These are phyloP conservation scores for Adelognathus sp. DNA, from an alignment of 2,888 invertebrate species.

Conservation along the genomic window DNA sequence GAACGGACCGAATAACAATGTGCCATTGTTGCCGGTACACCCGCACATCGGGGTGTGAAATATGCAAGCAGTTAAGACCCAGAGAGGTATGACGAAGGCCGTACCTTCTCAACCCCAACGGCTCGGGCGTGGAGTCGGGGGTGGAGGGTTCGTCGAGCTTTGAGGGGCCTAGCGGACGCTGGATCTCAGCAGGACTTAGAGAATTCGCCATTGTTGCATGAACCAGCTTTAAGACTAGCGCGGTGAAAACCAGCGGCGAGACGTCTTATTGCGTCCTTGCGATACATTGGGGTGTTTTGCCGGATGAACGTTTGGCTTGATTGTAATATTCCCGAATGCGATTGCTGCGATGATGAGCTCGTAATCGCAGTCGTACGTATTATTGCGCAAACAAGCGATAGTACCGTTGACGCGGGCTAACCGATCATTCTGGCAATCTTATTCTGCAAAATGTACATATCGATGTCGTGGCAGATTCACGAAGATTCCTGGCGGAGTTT, in stretches of 20 bases:
- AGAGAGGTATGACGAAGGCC: constrained; percentile 55
- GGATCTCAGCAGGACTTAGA: constrained; percentile 31
- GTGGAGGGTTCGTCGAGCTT: not conserved
- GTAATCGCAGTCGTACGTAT: not conserved
- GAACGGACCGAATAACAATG: constrained; percentile 78
- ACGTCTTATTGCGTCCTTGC: not conserved
- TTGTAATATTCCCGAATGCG: not conserved
- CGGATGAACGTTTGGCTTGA: not conserved
- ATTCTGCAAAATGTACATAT: no score
- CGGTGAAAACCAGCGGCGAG: not conserved
- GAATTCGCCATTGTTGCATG: constrained; percentile 37
- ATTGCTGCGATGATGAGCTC: not conserved
- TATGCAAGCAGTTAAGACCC: constrained; percentile 71
- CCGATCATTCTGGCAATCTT: no score
- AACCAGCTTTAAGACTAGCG: not conserved
- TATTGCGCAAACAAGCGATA: no score
- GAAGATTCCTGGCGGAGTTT: no score
- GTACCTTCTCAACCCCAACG: not conserved
- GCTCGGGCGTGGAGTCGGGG: not conserved
- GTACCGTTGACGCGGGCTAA: no score
- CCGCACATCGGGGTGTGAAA: constrained; percentile 74
- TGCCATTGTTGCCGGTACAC: constrained; percentile 75
- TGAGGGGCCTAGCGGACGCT: constrained; percentile 22
- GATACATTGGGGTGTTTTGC: not conserved
- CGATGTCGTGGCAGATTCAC: no score